Evolutionary conservation across 2,113 vertebrate species (phyloP).

Genomic region (Hippocampus mohnikei): DNA sequence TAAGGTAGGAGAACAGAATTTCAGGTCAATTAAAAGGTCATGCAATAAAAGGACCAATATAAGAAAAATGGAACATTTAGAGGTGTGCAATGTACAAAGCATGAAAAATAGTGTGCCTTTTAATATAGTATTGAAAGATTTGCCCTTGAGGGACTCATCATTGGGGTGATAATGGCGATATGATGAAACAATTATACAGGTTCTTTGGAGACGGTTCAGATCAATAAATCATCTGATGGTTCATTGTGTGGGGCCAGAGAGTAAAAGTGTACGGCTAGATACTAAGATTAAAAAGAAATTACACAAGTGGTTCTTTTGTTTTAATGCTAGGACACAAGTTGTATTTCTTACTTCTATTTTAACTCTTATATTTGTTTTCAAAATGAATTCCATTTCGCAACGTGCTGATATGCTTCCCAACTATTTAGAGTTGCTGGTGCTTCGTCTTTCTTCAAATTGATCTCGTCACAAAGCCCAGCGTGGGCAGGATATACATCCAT

Average conservation of each 20-base stretch:
- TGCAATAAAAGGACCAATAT: constrained; percentile 39
- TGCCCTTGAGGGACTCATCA: constrained; percentile 64
- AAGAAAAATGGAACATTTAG: constrained; percentile 37
- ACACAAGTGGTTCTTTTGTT: background rate
- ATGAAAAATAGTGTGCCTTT: constrained; percentile 47
- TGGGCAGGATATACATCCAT: constrained; percentile 67
- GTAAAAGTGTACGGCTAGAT: constrained; percentile 35
- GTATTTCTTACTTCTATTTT: constrained; percentile 24
- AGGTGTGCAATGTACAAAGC: constrained; percentile 39
- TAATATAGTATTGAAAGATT: constrained; percentile 55
- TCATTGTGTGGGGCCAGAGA: constrained; percentile 53
- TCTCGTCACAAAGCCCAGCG: constrained; percentile 58
- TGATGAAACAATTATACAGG: constrained; percentile 70
- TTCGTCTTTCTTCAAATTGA: constrained; percentile 70
- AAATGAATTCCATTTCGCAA: constrained; percentile 54
- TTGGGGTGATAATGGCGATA: constrained; percentile 65
- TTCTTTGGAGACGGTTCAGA: constrained; percentile 67
- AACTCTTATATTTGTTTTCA: constrained; percentile 13
- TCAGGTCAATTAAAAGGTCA: constrained; percentile 25
- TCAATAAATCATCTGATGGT: constrained; percentile 75
- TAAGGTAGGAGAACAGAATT: background rate
- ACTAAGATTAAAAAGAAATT: constrained; percentile 22
- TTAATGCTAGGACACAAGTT: background rate
- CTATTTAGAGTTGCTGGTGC: constrained; percentile 65
- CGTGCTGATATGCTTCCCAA: constrained; percentile 52